phyloP scores from a whole-genome alignment of 2,113 vertebrate genomes.

The Synchiropus splendidus region DNA sequence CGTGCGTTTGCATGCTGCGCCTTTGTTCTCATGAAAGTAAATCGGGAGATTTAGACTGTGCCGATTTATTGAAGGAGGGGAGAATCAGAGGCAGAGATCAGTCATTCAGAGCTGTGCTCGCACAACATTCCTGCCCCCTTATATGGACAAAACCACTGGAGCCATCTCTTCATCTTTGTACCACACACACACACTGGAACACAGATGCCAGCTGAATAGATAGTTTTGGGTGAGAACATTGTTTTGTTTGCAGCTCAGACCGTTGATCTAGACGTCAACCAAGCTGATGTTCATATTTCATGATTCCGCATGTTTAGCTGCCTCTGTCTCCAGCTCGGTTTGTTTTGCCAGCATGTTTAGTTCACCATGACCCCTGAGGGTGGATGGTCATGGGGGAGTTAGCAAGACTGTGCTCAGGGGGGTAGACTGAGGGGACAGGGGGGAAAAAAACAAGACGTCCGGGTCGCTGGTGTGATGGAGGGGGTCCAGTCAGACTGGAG shows the following conservation, averaged over 20 bases:
- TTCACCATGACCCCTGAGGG: constrained; percentile 22
- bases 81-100: constrained; percentile 38
- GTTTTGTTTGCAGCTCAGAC: constrained; percentile 31
- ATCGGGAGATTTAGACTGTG: constrained; percentile 2
- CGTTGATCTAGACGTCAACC: too few species aligned
- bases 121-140: constrained; percentile 64
- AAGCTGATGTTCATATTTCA: too few species aligned
- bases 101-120: constrained; percentile 54
- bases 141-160: constrained; percentile 65
- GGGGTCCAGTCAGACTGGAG: neutral
- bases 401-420: constrained; percentile 7
- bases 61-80: constrained; percentile 1
- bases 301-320: too few species aligned
- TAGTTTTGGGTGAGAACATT: too few species aligned
- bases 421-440: constrained; percentile 9
- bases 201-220: too few species aligned
- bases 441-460: constrained; percentile 7
- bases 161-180: constrained; percentile 25
- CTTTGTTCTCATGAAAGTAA: constrained; percentile 5
- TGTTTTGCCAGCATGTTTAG: constrained; percentile 4
- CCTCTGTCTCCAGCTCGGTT: too few species aligned
- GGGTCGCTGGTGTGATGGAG: constrained; percentile 3
- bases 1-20: constrained; percentile 1
- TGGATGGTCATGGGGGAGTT: constrained; percentile 19
- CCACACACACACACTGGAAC: neutral